Evolutionary conservation across 2,888 invertebrate species (phyloP).

Genomic region (Amphipyra berbera): DNA sequence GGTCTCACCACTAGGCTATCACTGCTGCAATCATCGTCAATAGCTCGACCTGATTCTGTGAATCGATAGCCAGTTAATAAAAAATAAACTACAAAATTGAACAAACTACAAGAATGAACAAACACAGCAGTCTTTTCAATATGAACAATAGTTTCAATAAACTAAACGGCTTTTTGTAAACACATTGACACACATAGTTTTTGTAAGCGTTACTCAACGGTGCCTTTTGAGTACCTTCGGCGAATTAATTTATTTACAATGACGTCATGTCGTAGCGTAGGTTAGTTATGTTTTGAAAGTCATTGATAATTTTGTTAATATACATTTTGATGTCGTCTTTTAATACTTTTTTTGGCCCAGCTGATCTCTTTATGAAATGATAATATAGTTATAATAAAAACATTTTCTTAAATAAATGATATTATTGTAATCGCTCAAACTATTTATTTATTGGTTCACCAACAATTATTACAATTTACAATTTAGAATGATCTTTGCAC

Average conservation of each 20-base stretch:
- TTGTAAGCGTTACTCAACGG: constrained; percentile 15
- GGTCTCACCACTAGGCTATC: too few relatives aligned
- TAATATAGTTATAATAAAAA: too few relatives aligned
- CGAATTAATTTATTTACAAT: constrained; percentile 22
- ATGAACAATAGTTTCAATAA: constrained; percentile 36
- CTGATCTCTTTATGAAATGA: too few relatives aligned
- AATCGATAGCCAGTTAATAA: constrained; percentile 39
- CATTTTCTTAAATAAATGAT: too few relatives aligned
- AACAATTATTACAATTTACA: too few relatives aligned
- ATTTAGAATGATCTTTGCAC: too few relatives aligned
- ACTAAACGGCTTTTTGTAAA: constrained; percentile 22
- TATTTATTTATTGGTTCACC: too few relatives aligned
- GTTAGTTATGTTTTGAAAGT: constrained; percentile 10
- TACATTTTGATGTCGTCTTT: too few relatives aligned
- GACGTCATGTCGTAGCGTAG: constrained; percentile 24
- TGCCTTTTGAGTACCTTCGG: constrained; percentile 26
- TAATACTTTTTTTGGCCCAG: too few relatives aligned
- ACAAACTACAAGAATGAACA: constrained; percentile 1
- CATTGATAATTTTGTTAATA: constrained; percentile 2
- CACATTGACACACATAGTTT: constrained; percentile 13
- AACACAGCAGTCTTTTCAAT: constrained; percentile 10
- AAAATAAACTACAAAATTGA: constrained; percentile 14
- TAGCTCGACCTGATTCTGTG: constrained; percentile 23
- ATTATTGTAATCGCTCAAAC: too few relatives aligned
- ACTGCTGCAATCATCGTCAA: too few relatives aligned